phyloP scores from a whole-genome alignment of 2,888 invertebrate species.

The Nesidiocoris tenuis region DNA sequence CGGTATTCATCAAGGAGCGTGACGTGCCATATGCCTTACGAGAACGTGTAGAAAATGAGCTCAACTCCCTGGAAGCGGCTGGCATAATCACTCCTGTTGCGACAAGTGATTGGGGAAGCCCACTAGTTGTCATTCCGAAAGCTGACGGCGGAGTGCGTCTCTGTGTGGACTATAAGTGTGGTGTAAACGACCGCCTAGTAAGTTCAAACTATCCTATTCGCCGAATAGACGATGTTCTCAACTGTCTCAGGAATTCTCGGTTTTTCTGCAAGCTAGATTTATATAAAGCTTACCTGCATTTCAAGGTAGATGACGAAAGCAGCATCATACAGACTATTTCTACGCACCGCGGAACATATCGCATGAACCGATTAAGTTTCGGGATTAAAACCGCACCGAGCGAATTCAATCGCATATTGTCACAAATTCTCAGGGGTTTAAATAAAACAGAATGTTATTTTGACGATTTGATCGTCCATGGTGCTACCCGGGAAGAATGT shows the following conservation, averaged over 20 bases:
- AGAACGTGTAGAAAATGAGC: not conserved
- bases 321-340: conserved; percentile 32
- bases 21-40: not conserved
- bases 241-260: not conserved
- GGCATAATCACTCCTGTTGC: conserved; percentile 42
- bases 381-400: conserved; percentile 45
- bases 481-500: conserved; percentile 44
- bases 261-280: conserved; percentile 41
- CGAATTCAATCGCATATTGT: conserved; percentile 42
- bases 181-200: conserved; percentile 3
- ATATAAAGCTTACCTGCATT: not conserved
- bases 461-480: conserved; percentile 50
- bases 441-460: conserved; percentile 43
- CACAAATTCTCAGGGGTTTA: conserved; percentile 40
- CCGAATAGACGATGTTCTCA: conserved; percentile 2
- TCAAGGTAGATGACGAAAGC: conserved; percentile 6
- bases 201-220: conserved; percentile 3
- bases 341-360: conserved; percentile 28
- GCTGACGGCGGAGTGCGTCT: conserved; percentile 40
- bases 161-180: conserved; percentile 45
- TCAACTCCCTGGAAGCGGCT: conserved; percentile 23
- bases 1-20: not conserved
- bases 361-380: conserved; percentile 35
- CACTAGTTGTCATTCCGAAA: conserved; percentile 30
- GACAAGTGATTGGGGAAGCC: conserved; percentile 37